A percentile compares a stretch with the other conserved stretches of the same genome.
Evolutionary conservation across 2,113 vertebrate genomes (phyloP).

Genomic region (Microtus oregoni): DNA sequence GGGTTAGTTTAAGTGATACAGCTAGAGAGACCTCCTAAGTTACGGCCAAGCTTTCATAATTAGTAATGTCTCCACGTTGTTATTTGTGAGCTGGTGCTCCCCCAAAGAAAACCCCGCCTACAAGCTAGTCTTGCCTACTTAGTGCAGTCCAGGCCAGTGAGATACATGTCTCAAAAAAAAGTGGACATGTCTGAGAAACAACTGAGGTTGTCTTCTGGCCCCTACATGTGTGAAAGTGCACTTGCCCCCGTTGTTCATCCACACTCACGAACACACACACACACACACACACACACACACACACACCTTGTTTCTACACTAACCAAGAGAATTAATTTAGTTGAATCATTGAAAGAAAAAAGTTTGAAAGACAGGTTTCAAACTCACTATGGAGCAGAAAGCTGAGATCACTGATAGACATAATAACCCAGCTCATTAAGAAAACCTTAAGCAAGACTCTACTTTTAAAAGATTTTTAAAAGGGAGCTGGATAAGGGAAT

Average conservation of each 20-base stretch:
- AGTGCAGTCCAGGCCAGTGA: background rate
- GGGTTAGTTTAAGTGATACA: too few relatives aligned
- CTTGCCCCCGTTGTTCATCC: background rate
- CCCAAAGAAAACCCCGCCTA: background rate
- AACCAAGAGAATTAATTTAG: background rate
- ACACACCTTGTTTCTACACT: background rate
- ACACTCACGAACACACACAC: too few relatives aligned
- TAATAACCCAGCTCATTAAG: background rate
- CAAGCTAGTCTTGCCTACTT: background rate
- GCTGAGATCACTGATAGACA: background rate
- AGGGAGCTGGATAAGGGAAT: background rate
- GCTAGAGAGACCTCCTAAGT: too few relatives aligned
- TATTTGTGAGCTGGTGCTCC: background rate
- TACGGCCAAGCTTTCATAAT: too few relatives aligned
- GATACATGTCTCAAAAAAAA: background rate
- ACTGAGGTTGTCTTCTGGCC: background rate
- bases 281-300: too few relatives aligned
- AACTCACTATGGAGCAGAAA: background rate
- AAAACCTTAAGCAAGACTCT: background rate
- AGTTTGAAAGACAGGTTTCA: background rate
- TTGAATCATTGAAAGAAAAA: background rate
- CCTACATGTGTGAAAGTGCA: background rate
- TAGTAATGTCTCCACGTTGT: background rate
- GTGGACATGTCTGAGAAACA: background rate
- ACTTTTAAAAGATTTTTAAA: background rate